These are phyloP conservation scores for Drosophila falleni DNA, from an alignment of 2,888 invertebrate species.

Conservation along the genomic window DNA sequence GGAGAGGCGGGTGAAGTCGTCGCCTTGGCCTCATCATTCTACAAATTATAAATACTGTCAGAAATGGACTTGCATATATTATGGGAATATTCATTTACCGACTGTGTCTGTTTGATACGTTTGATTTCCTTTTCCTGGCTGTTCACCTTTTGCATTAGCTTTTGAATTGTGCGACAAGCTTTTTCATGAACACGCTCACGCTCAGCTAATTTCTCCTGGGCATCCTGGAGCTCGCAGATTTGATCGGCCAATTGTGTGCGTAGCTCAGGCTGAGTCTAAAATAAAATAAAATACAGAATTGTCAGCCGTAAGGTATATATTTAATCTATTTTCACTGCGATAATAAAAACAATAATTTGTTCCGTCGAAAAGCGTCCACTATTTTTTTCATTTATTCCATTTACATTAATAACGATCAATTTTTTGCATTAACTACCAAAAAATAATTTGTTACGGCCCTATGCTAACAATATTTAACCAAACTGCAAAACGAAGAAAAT, in stretches of 20 bases:
- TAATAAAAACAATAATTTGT: constrained; percentile 3
- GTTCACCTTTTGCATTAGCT: constrained; percentile 80
- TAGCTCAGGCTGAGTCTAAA: constrained; percentile 49
- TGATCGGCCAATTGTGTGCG: constrained; percentile 82
- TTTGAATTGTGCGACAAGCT: constrained; percentile 83
- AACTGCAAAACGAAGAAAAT: constrained; percentile 25
- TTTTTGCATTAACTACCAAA: constrained; percentile 46
- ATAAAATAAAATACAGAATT: constrained; percentile 15
- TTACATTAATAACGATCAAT: constrained; percentile 44
- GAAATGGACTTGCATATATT: not conserved
- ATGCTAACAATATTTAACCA: constrained; percentile 31
- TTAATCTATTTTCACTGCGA: not conserved
- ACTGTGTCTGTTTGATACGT: constrained; percentile 64
- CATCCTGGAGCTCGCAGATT: constrained; percentile 81
- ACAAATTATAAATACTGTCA: not conserved
- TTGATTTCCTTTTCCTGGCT: constrained; percentile 81
- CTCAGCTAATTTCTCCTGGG: constrained; percentile 78
- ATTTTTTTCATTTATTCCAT: constrained; percentile 31
- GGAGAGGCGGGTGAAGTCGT: constrained; percentile 5
- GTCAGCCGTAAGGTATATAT: not conserved
- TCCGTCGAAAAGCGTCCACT: constrained; percentile 6
- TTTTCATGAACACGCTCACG: constrained; percentile 81
- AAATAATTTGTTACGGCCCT: constrained; percentile 9
- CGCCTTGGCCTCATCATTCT: constrained; percentile 43
- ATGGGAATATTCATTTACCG: constrained; percentile 18